Percentiles rank a stretch among this genome's conserved stretches.
phyloP scores from a whole-genome alignment of 2,797 vertebrate species.

The Hafferia zeledoni region DNA sequence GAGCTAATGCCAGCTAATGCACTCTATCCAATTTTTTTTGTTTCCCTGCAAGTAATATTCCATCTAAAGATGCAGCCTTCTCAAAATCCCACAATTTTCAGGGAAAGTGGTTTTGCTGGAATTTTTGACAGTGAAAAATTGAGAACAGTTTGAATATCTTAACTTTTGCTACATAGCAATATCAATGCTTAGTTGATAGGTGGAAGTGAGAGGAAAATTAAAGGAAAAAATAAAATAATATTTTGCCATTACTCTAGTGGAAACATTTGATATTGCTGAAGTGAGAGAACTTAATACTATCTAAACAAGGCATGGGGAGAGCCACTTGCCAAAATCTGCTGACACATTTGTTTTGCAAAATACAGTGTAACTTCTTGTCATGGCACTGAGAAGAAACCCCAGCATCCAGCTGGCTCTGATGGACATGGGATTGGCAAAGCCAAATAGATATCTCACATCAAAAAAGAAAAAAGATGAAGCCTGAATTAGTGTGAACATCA shows the following conservation, averaged over 20 bases:
- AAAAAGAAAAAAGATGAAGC: not conserved
- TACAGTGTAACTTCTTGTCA: not conserved
- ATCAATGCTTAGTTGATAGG: not conserved
- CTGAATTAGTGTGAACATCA: not conserved
- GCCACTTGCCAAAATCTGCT: not conserved
- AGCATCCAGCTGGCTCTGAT: conserved; percentile 5
- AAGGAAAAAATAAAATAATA: not conserved
- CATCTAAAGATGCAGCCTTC: not conserved
- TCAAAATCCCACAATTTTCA: not conserved
- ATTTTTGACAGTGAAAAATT: not conserved
- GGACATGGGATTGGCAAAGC: not conserved
- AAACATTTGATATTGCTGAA: not conserved
- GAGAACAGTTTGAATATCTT: not conserved
- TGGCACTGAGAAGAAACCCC: not conserved
- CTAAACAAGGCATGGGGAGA: not conserved
- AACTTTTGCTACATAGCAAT: not conserved
- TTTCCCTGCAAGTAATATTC: conserved; percentile 23
- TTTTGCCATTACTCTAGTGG: not conserved
- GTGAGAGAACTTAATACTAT: not conserved
- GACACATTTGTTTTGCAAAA: not conserved
- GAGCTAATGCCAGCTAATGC: not conserved
- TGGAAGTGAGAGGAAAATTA: not conserved
- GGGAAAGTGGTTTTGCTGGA: not conserved
- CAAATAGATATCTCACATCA: not conserved
- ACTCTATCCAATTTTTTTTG: not conserved